Evolutionary conservation across 2,888 invertebrate species (phyloP), one percentile per base, ranked within the genome.

Genomic region (Drosophila picticornis): DNA sequence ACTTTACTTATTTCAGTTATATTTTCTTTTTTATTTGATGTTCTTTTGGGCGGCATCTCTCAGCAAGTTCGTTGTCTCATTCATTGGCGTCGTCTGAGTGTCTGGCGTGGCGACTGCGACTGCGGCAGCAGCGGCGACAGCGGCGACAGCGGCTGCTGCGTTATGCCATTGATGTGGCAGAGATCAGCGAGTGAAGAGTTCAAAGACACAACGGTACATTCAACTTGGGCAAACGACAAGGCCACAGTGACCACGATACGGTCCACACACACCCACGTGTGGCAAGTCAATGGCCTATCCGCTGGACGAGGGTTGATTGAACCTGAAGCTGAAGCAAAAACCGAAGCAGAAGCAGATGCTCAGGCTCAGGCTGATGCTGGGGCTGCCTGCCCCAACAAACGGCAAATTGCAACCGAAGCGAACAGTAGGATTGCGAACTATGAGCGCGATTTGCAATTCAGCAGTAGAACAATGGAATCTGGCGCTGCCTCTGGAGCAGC

Each of bases 121-220:
- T 38, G 48, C 56, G 68, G 48, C 25, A 40, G 46, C 22, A 13
- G 2, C 58, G 50, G 27, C 58, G 58, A 56, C 46, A 11, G 57
- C 11, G 51, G 29, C 52, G 29, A 40, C 59, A n/a, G 43, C 52
- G 43, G 29, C 64, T 55, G 64, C 66, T 70, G 85, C 84, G 84
- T 84, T 84, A 84, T 84, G 84, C 84, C 84, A 84, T 84, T 84
- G 83, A 59, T 72, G 70, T 83, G 72, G 51, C 72, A 60, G 56
- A 46, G 63, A 66, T 59, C 52, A 25, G 22, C 22, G 25, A 40
- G 38, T 38, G 61, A 46, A 46, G 83, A 81, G 85, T 86, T 86
- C 85, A 86, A 86, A 86, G 85, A 86, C 85, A 86, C 88, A 85
- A 86, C 84, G 86, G 85, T 84, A 86, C 88, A 84, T 86, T 86